Conservation (phyloP, 1,140 invertebrate genomes). For the Drosophila erecta region DNA sequence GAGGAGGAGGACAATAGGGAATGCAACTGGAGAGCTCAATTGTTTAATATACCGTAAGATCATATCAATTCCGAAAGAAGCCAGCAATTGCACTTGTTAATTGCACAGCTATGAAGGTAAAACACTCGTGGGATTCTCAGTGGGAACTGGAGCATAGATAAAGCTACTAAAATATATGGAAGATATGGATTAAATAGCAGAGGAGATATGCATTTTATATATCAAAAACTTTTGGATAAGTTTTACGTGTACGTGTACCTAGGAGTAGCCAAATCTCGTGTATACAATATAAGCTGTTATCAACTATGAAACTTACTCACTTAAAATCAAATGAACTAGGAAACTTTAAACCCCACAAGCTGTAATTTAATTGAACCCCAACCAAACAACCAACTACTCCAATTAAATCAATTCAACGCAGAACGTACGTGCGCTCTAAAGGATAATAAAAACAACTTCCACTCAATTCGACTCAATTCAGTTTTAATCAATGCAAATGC, state of each 20-base stretch:
- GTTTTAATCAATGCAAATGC: conserved; percentile 26
- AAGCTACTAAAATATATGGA: conserved; percentile 23
- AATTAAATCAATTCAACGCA: conserved; percentile 40
- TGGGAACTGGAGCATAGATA: conserved; percentile 26
- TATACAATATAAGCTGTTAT: conserved; percentile 30
- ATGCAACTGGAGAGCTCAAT: conserved; percentile 60
- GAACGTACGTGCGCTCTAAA: conserved; percentile 63
- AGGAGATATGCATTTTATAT: conserved; percentile 72
- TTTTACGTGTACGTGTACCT: conserved; percentile 69
- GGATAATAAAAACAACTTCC: conserved; percentile 10
- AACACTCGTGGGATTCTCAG: neutral
- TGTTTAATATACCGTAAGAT: conserved; percentile 35
- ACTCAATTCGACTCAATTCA: conserved; percentile 16
- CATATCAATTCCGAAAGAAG: conserved; percentile 43
- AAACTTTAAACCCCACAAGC: conserved; percentile 5
- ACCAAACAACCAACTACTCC: conserved; percentile 1
- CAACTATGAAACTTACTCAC: conserved; percentile 3
- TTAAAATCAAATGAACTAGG: conserved; percentile 3
- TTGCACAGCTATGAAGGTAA: conserved; percentile 31
- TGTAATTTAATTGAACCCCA: conserved; percentile 11
- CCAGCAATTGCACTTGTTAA: conserved; percentile 73
- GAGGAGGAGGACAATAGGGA: conserved; percentile 51
- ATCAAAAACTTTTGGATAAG: conserved; percentile 72
- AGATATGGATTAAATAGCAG: conserved; percentile 33
- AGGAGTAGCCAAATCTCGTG: conserved; percentile 29